A percentile compares a stretch with the other conserved stretches of the same genome.
Conservation (phyloP, 2,888 invertebrate genomes). For the Cabera pusaria region DNA sequence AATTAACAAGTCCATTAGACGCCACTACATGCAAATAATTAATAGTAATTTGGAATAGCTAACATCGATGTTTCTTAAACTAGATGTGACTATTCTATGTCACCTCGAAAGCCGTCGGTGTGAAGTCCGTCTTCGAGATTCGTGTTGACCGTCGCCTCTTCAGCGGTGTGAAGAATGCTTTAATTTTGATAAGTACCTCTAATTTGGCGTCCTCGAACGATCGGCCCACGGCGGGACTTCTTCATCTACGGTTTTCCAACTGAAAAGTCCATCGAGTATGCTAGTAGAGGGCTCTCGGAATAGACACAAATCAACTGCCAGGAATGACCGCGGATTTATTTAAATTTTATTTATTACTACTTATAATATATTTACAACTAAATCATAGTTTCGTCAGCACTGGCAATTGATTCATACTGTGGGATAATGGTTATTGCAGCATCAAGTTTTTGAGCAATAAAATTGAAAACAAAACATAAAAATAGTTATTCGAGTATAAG, state of each 20-base stretch:
- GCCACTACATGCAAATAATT: conserved; percentile 64
- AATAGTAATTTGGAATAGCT: conserved; percentile 41
- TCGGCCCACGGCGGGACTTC: conserved; percentile 33
- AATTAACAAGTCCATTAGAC: conserved; percentile 56
- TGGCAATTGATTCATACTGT: conserved; percentile 53
- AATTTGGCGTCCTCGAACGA: conserved; percentile 32
- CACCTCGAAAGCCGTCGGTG: conserved; percentile 69
- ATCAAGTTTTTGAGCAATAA: conserved; percentile 42
- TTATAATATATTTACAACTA: too few species aligned
- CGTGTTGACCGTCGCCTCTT: conserved; percentile 41
- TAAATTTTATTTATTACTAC: too few species aligned
- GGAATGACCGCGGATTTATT: too few species aligned
- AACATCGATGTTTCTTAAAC: conserved; percentile 41
- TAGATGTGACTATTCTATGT: conserved; percentile 69
- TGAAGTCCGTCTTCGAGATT: conserved; percentile 32
- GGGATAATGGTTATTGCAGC: conserved; percentile 53
- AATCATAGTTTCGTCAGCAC: conserved; percentile 33
- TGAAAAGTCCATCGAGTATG: conserved; percentile 80
- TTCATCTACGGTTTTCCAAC: conserved; percentile 66
- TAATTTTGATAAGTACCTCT: conserved; percentile 78
- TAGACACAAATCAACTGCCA: conserved; percentile 41
- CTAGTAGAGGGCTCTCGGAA: conserved; percentile 65
- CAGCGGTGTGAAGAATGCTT: conserved; percentile 41
- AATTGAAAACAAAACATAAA: conserved; percentile 4
- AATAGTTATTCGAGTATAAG: conserved; percentile 7